phyloP scores from a whole-genome alignment of 2,888 invertebrate species.

The Desoria tigrina region DNA sequence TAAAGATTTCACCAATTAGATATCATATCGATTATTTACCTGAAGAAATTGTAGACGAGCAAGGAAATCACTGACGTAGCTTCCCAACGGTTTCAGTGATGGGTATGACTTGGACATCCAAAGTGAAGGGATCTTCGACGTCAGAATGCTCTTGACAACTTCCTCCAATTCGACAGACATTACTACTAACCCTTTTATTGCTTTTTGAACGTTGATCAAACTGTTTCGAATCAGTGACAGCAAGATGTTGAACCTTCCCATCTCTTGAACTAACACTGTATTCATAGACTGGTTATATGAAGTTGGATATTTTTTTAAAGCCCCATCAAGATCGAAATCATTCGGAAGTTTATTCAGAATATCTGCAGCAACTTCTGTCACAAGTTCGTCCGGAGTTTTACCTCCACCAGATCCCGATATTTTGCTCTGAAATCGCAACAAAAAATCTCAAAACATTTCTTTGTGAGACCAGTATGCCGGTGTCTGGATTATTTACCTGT shows the following conservation, averaged over 20 bases:
- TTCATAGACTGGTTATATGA: conserved; percentile 72
- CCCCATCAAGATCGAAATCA: conserved; percentile 67
- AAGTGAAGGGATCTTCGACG: no score
- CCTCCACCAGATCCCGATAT: no score
- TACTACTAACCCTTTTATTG: conserved; percentile 81
- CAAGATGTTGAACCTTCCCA: conserved; percentile 73
- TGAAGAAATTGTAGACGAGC: no score
- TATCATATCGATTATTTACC: no score
- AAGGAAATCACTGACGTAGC: no score
- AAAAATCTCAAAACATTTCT: no score
- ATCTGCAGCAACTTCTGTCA: conserved; percentile 29
- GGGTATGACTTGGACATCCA: conserved; percentile 78
- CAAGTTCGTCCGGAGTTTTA: conserved; percentile 13
- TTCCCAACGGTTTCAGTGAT: conserved; percentile 85
- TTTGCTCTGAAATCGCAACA: no score
- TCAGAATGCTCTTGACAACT: conserved; percentile 78
- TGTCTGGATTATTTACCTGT: conserved; percentile 21
- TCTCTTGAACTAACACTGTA: conserved; percentile 86
- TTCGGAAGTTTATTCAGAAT: conserved; percentile 65
- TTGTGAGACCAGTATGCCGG: no score
- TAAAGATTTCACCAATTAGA: no score
- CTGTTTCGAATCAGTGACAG: conserved; percentile 73
- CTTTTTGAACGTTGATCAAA: conserved; percentile 76
- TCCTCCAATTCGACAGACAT: conserved; percentile 81
- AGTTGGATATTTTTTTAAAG: conserved; percentile 68